Evolutionary conservation across 2,888 invertebrate genomes (phyloP), one percentile per base, ranked within the genome.

Genomic region (Harmothoe impar): DNA sequence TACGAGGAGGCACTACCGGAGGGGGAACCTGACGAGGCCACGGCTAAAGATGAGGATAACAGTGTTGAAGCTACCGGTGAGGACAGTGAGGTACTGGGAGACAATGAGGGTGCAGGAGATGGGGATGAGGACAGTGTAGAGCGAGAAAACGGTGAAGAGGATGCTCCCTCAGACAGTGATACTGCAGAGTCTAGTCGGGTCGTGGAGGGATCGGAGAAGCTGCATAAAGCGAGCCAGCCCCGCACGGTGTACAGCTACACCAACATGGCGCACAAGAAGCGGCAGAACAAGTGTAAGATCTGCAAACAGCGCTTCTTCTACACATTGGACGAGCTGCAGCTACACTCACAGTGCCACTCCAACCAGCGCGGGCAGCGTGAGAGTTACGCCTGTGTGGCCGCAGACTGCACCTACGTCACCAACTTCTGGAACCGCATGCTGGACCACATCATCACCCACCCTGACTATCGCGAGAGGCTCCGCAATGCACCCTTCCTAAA

Each of bases 371-470:
- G 43, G 17, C 43, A 86, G 23, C 52, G 33, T n/a, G 91, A 91
- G 25, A 33, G 51, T 5, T 92, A 89, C 85, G 35, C n/a, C 20
- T 92, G 92, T 77, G n/a, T 33, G 12, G 29, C 29, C 0, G 54
- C 52, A 25, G 56, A 89, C 12, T 91, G 92, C 43, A 23, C 51
- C 15, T 90, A 88, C 25, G 5, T 25, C 33, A 25, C 77, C 0
- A 20, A 15, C 0, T 52, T 29, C 33, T 92, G 92, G 92, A 90
- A 90, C 52, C 62, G 91, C 0, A 90, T 91, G 68, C 85, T 92
- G 23, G 68, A 78, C 0, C 92, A 92, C 43, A 62, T 92, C 29
- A 62, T 91, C 12, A 85, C 91, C 0, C 92, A 92, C 33, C 78
- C 81, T 15, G 90, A 85, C 1, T 89, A 77, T 51, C 54, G 84